A percentile compares a stretch with the other conserved stretches of the same genome.
Evolutionary conservation across 2,888 invertebrate genomes (phyloP).

Genomic region (Mythimna pallens): DNA sequence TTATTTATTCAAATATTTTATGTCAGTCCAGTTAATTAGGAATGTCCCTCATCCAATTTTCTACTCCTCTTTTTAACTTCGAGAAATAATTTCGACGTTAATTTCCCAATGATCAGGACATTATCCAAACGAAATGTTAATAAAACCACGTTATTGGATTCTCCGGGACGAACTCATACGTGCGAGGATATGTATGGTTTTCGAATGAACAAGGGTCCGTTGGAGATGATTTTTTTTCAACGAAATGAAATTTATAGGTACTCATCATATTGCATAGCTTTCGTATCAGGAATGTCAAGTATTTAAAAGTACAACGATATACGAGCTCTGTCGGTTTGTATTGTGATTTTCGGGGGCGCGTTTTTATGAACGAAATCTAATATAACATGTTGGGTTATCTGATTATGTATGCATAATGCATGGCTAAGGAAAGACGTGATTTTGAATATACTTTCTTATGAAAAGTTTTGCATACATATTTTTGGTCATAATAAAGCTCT

Average conservation of each 20-base stretch:
- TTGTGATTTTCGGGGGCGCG: constrained; percentile 76
- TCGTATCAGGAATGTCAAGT: constrained; percentile 81
- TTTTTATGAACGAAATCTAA: constrained; percentile 57
- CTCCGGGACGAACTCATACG: constrained; percentile 66
- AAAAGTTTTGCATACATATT: neutral
- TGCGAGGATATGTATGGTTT: constrained; percentile 70
- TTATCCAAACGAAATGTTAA: constrained; percentile 61
- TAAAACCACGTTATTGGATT: constrained; percentile 76
- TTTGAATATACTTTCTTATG: constrained; percentile 5
- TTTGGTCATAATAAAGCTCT: neutral
- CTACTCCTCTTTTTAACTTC: constrained; percentile 8
- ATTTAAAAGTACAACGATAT: constrained; percentile 80
- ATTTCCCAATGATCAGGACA: constrained; percentile 62
- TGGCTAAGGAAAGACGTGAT: neutral
- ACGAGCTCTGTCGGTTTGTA: constrained; percentile 68
- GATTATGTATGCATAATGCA: constrained; percentile 26
- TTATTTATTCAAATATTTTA: constrained; percentile 1
- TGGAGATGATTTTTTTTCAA: constrained; percentile 74
- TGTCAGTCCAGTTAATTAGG: constrained; percentile 21
- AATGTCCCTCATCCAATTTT: constrained; percentile 6
- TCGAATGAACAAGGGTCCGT: constrained; percentile 73
- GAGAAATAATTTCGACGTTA: constrained; percentile 32
- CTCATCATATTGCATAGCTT: constrained; percentile 85
- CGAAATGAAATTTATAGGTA: constrained; percentile 79
- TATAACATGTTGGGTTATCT: constrained; percentile 47